Evolutionary conservation across 2,797 vertebrate species (phyloP).

Genomic region (Toxotes lorentzi): DNA sequence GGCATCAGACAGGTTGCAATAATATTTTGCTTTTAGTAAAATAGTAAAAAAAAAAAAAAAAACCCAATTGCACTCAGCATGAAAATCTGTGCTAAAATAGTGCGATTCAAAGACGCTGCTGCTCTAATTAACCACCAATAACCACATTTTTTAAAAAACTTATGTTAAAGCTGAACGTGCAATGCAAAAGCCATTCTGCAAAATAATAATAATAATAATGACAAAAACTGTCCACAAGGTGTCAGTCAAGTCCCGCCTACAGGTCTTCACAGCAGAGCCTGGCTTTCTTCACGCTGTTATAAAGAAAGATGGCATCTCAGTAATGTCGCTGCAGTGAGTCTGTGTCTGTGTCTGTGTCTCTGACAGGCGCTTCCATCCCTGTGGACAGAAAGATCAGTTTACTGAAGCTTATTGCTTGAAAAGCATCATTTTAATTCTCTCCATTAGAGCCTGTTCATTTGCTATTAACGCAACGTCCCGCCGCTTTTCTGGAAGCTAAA

Average conservation of each 20-base stretch:
- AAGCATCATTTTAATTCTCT: not conserved
- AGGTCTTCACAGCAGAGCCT: not conserved
- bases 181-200: not conserved
- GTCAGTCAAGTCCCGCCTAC: conserved; percentile 53
- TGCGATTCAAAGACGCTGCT: not conserved
- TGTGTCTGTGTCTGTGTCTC: conserved; percentile 42
- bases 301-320: conserved; percentile 48
- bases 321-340: conserved; percentile 35
- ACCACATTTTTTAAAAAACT: not conserved
- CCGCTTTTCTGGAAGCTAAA: not conserved
- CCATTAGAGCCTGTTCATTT: not conserved
- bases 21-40: not conserved
- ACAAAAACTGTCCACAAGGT: conserved; percentile 59
- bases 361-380: not conserved
- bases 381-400: not conserved
- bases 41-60: too few species aligned
- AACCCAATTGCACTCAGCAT: too few species aligned
- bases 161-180: not conserved
- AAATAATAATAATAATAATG: not conserved
- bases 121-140: too few species aligned
- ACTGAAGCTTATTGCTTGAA: not conserved
- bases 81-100: not conserved
- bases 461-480: not conserved
- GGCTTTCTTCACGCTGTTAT: not conserved
- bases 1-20: conserved; percentile 14